A percentile compares a stretch with the other conserved stretches of the same genome.
Evolutionary conservation across 2,888 invertebrate genomes (phyloP).

Genomic region (Automeris io): DNA sequence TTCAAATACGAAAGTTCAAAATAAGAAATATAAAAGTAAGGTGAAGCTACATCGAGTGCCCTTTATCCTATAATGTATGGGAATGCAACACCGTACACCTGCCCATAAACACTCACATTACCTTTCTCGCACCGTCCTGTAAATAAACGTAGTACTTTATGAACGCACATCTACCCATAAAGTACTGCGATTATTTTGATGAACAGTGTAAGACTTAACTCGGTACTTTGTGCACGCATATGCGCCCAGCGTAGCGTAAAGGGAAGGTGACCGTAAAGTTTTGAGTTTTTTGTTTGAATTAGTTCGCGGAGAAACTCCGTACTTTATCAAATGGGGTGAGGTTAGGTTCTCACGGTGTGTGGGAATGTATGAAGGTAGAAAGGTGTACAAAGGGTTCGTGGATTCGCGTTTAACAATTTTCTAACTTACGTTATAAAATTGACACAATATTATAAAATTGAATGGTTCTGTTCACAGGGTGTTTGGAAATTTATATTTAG

Average conservation of each 20-base stretch:
- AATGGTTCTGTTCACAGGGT: too few relatives aligned
- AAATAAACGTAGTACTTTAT: conserved; percentile 41
- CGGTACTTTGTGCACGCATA: conserved; percentile 33
- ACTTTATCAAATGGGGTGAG: conserved; percentile 54
- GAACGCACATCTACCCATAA: conserved; percentile 38
- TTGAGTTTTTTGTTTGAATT: conserved; percentile 29
- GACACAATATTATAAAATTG: too few relatives aligned
- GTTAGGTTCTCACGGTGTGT: conserved; percentile 66
- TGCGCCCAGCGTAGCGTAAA: conserved; percentile 31
- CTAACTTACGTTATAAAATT: too few relatives aligned
- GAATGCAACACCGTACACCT: conserved; percentile 52
- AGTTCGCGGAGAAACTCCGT: conserved; percentile 36
- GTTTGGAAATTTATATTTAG: too few relatives aligned
- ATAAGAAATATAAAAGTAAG: conserved; percentile 13
- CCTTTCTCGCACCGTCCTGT: conserved; percentile 16
- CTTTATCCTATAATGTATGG: conserved; percentile 63
- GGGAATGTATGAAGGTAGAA: conserved; percentile 73
- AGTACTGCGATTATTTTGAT: conserved; percentile 33
- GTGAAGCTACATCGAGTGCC: conserved; percentile 57
- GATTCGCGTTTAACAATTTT: conserved; percentile 2
- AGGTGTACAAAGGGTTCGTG: conserved; percentile 24
- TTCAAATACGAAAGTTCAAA: conserved; percentile 1
- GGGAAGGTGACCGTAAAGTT: conserved; percentile 31
- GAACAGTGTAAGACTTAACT: conserved; percentile 25
- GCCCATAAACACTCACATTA: conserved; percentile 42